phyloP scores from a whole-genome alignment of 1,140 invertebrate species.

The Planococcus citri region DNA sequence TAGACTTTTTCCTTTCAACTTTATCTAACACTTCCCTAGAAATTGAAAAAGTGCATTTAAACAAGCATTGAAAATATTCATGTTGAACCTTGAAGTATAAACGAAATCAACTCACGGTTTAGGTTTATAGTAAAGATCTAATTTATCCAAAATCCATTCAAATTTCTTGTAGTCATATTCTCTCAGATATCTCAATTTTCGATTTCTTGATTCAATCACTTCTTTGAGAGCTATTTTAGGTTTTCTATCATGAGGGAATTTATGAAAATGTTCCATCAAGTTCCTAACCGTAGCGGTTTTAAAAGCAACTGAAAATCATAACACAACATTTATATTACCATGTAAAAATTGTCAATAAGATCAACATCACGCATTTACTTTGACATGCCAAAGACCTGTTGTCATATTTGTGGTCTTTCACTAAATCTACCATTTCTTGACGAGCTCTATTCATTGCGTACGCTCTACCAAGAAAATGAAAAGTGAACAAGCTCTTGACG shows the following conservation, averaged over 20 bases:
- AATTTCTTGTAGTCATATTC: slow-evolving; percentile 67
- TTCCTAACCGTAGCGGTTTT: slow-evolving; percentile 42
- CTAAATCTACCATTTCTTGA: slow-evolving; percentile 34
- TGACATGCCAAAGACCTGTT: slow-evolving; percentile 41
- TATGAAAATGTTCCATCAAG: slow-evolving; percentile 39
- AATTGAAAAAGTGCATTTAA: neutral
- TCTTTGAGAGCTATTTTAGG: slow-evolving; percentile 48
- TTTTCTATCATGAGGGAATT: slow-evolving; percentile 38
- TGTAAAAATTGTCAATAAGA: neutral
- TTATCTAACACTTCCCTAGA: slow-evolving; percentile 11
- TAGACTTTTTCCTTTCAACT: slow-evolving; percentile 46
- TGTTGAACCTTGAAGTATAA: neutral
- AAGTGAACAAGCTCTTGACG: slow-evolving; percentile 43
- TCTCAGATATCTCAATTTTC: slow-evolving; percentile 51
- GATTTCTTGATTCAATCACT: slow-evolving; percentile 61
- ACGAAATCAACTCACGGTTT: slow-evolving; percentile 36
- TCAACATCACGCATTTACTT: slow-evolving; percentile 34
- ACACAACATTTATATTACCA: neutral
- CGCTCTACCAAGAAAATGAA: slow-evolving; percentile 39
- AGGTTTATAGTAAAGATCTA: slow-evolving; percentile 63
- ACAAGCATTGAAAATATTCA: neutral
- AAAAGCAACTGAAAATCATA: slow-evolving; percentile 39
- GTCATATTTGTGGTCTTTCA: slow-evolving; percentile 44
- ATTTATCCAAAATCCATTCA: slow-evolving; percentile 69
- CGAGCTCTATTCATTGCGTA: slow-evolving; percentile 33